Conservation (phyloP, 1,140 invertebrate genomes). For the Lepidurus arcticus region DNA sequence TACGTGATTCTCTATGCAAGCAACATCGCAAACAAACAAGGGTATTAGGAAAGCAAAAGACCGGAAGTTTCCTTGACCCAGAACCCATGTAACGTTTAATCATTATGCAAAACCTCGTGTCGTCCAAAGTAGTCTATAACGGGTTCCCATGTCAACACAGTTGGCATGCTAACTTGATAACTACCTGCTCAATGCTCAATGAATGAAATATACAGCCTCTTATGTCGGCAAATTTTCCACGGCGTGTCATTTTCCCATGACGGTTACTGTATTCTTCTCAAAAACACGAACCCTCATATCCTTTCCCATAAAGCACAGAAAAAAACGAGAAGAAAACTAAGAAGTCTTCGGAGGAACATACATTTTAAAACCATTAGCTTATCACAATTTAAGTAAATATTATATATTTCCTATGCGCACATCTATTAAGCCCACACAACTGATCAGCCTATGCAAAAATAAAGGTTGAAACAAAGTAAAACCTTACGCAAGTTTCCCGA, state of each 20-base stretch:
- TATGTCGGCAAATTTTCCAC: background rate
- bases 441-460: background rate
- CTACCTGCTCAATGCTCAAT: background rate
- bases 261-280: background rate
- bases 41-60: background rate
- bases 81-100: background rate
- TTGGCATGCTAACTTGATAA: constrained; percentile 15
- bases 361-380: background rate
- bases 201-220: background rate
- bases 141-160: constrained; percentile 1
- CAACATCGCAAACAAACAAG: too few relatives aligned
- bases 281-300: background rate
- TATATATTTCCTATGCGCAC: background rate
- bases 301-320: background rate
- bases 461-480: too few relatives aligned
- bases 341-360: background rate
- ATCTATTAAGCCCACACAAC: background rate
- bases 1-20: too few relatives aligned
- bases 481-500: too few relatives aligned
- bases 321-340: background rate
- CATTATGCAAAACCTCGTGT: background rate
- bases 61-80: constrained; percentile 16
- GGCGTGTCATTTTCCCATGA: background rate
- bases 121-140: background rate
- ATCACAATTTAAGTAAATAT: background rate